These are phyloP conservation scores for Rhincodon typus DNA, from an alignment of 2,797 vertebrate genomes.

Conservation along the genomic window DNA sequence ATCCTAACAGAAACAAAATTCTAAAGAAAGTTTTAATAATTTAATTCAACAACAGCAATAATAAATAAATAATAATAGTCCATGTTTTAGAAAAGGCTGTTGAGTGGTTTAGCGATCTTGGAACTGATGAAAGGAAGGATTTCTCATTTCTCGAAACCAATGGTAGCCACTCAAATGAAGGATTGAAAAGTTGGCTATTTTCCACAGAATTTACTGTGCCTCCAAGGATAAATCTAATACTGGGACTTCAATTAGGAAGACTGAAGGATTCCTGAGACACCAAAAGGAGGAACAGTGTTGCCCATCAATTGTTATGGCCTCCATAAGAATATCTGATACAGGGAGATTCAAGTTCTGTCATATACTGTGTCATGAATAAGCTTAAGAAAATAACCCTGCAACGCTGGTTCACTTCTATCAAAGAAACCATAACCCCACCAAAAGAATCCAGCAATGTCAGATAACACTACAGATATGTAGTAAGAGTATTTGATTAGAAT, in stretches of 20 bases:
- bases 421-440: neutral
- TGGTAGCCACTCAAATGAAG: neutral
- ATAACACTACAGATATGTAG: neutral
- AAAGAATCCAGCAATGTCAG: neutral
- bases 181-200: neutral
- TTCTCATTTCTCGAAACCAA: neutral
- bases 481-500: neutral
- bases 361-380: neutral
- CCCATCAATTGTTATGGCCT: neutral
- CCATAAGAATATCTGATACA: neutral
- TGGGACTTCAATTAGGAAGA: neutral
- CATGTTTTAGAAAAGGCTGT: neutral
- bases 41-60: neutral
- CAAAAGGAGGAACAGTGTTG: neutral
- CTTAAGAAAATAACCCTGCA: neutral
- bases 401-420: neutral
- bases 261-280: neutral
- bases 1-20: neutral
- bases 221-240: neutral
- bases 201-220: neutral
- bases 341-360: neutral
- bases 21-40: neutral
- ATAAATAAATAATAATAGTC: too few relatives aligned
- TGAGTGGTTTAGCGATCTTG: neutral
- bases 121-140: neutral